Percentiles rank a stretch among this genome's conserved stretches.
These are phyloP conservation scores for Cataglyphis cursor DNA, from an alignment of 2,888 invertebrate species.

Conservation along the genomic window DNA sequence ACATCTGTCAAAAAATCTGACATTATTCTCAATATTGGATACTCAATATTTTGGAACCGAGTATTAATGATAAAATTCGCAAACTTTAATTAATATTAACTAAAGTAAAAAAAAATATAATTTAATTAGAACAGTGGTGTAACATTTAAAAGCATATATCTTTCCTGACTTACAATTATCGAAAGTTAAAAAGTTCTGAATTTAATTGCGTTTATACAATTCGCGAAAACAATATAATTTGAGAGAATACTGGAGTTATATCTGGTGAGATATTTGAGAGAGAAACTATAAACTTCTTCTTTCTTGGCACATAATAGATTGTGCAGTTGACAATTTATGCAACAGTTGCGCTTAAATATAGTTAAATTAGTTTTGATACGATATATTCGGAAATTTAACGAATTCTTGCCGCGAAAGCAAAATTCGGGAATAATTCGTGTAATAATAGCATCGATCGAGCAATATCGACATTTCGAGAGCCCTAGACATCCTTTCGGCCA, in stretches of 20 bases:
- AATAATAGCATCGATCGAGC: slow-evolving; percentile 19
- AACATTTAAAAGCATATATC: background rate
- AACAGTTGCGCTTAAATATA: background rate
- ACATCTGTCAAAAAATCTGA: background rate
- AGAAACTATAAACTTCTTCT: background rate
- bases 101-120: background rate
- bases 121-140: background rate
- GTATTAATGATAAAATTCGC: background rate
- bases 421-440: background rate
- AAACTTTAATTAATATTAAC: background rate
- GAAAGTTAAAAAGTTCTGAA: background rate
- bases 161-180: background rate
- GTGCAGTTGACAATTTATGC: background rate
- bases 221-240: background rate
- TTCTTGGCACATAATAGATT: background rate
- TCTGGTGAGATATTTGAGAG: background rate
- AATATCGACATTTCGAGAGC: slow-evolving; percentile 35
- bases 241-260: background rate
- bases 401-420: background rate
- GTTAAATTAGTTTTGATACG: slow-evolving; percentile 5
- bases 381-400: background rate
- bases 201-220: slow-evolving; percentile 6
- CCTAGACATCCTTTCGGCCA: slow-evolving; percentile 51
- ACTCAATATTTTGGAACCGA: background rate
- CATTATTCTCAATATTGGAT: background rate